A percentile compares a stretch with the other conserved stretches of the same genome.
Conservation (phyloP, 2,888 invertebrate genomes). For the Drosophila setosimentum region DNA sequence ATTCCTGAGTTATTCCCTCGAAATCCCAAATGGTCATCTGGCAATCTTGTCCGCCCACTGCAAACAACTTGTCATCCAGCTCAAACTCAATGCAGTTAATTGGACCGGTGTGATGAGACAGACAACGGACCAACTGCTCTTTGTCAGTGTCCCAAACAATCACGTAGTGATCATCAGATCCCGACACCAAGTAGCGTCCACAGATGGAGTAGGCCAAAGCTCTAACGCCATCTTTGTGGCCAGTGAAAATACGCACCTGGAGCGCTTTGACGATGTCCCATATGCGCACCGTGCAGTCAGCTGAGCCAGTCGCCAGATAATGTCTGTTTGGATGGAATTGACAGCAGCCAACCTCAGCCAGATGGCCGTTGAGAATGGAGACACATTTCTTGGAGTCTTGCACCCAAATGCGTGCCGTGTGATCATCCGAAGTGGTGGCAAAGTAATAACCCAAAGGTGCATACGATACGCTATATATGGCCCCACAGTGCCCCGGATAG, state of each 20-base stretch:
- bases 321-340: slow-evolving; percentile 64
- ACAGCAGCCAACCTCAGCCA: slow-evolving; percentile 51
- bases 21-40: slow-evolving; percentile 60
- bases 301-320: slow-evolving; percentile 68
- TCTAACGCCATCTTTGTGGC: slow-evolving; percentile 37
- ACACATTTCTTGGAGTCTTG: slow-evolving; percentile 45
- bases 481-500: slow-evolving; percentile 54
- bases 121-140: slow-evolving; percentile 30
- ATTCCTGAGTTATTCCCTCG: slow-evolving; percentile 28
- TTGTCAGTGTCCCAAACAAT: slow-evolving; percentile 59
- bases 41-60: slow-evolving; percentile 53
- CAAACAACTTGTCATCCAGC: slow-evolving; percentile 53
- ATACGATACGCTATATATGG: slow-evolving; percentile 47
- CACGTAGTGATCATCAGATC: slow-evolving; percentile 44
- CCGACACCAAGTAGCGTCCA: slow-evolving; percentile 58
- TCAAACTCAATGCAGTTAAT: slow-evolving; percentile 47
- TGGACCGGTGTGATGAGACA: slow-evolving; percentile 37
- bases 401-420: slow-evolving; percentile 62
- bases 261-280: slow-evolving; percentile 58
- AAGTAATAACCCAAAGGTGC: slow-evolving; percentile 65
- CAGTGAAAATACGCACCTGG: slow-evolving; percentile 61
- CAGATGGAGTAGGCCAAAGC: slow-evolving; percentile 55
- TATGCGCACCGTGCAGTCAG: slow-evolving; percentile 57
- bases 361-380: slow-evolving; percentile 53
- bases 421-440: slow-evolving; percentile 56